Evolutionary conservation across 2,888 invertebrate species (phyloP), one percentile per base, ranked within the genome.

Genomic region (Fragum fragum): DNA sequence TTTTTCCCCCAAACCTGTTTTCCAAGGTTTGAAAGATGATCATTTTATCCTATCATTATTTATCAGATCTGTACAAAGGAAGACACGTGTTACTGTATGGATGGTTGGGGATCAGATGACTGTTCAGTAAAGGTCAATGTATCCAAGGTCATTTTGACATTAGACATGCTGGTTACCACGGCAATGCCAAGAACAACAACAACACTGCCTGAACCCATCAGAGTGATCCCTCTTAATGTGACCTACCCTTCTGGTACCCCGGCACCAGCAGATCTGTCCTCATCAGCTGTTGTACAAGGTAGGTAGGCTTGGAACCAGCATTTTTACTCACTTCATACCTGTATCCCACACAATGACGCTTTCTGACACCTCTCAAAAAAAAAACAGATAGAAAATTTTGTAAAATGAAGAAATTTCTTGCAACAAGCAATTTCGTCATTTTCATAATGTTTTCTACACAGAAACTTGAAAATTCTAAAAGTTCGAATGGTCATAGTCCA

Each of bases 71-170:
- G 99, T 95, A 98, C 99, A 18, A 99, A 98, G 95, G 95, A 96
- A 88, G 98, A 98, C 95, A 97, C 97, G 91, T 99, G 99, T 95
- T 97, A 97, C 94, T 99, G 99, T 95, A 96, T 97, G 93, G 95
- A 96, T 86, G 98, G 98, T 23, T 95, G 94, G 94, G 87, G 87
- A 3, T 94, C 95, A 14, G 70, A 72, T 5, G 93, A 93, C 74
- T 95, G 95, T 86, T 91, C 90, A n/a, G 72, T 81, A 18, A 87
- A 79, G 69, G 72, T 87, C 9, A 90, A 90, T 53, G 77, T 86
- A 18, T 88, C 91, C 42, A 81, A 86, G 42, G 72, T 77, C 28
- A 71, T 86, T 39, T 72, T 86, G 23, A 79, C 84, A 1, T 28
- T 87, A 11, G 80, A 88, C 1, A 79, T 85, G n/a, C 59, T 78